Percentiles rank a stretch among this genome's conserved stretches.
Evolutionary conservation across 1,140 invertebrate species (phyloP).

Genomic region (Lethrus apterus): DNA sequence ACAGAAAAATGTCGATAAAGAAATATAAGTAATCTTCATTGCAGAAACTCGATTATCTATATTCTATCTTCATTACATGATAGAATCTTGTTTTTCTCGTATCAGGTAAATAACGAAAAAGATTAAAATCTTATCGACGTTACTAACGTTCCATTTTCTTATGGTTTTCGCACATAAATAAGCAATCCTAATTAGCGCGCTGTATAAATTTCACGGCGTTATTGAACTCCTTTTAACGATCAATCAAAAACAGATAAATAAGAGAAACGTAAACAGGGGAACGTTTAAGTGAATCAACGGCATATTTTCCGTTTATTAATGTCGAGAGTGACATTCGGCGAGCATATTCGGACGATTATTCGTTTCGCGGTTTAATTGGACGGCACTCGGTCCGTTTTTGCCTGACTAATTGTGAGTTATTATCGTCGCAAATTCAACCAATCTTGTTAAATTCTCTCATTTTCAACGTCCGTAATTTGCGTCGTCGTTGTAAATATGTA

Average conservation of each 20-base stretch:
- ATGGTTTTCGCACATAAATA: too few relatives aligned
- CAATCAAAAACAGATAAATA: slow-evolving; percentile 13
- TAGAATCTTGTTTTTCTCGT: too few relatives aligned
- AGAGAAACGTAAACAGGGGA: slow-evolving; percentile 15
- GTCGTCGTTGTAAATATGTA: slow-evolving; percentile 6
- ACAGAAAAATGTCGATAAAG: too few relatives aligned
- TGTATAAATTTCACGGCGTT: neutral
- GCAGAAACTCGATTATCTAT: too few relatives aligned
- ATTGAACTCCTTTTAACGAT: neutral
- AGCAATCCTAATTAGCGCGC: neutral
- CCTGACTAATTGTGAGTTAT: slow-evolving; percentile 18
- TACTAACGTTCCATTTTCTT: too few relatives aligned
- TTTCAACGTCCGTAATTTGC: neutral
- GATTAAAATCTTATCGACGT: too few relatives aligned
- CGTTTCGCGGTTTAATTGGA: slow-evolving; percentile 14
- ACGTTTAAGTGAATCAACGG: slow-evolving; percentile 14
- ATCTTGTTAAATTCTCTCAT: slow-evolving; percentile 14
- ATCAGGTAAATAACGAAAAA: too few relatives aligned
- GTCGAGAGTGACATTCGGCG: neutral
- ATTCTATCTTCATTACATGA: too few relatives aligned
- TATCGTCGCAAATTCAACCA: slow-evolving; percentile 19
- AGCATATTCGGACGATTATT: slow-evolving; percentile 13
- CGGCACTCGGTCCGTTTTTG: slow-evolving; percentile 1
- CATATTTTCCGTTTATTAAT: slow-evolving; percentile 9
- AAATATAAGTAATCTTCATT: too few relatives aligned